Evolutionary conservation across 1,140 invertebrate genomes (phyloP).

Genomic region (Asobara japonica): DNA sequence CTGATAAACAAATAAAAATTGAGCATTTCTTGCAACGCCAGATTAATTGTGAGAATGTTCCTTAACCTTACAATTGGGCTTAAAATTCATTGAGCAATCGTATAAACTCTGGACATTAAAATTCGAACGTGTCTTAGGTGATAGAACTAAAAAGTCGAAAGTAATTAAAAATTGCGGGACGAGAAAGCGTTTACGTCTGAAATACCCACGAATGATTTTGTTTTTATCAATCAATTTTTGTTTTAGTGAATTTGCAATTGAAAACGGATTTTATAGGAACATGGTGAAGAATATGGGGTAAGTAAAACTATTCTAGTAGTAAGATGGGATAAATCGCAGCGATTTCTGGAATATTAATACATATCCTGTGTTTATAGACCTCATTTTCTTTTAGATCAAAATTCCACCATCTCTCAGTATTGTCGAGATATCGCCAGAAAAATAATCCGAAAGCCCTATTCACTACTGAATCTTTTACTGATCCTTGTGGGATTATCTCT

Average conservation of each 20-base stretch:
- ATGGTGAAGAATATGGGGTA: neutral
- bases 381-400: too few species aligned
- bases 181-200: conserved; percentile 23
- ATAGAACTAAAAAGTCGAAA: conserved; percentile 12
- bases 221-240: neutral
- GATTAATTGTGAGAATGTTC: neutral
- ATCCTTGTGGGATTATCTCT: neutral
- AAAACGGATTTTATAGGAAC: neutral
- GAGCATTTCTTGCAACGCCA: neutral
- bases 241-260: conserved; percentile 11
- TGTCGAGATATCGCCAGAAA: neutral
- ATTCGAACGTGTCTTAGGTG: conserved; percentile 20
- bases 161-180: conserved; percentile 26
- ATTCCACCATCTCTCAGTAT: too few species aligned
- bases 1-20: too few species aligned
- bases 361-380: too few species aligned
- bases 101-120: conserved; percentile 8
- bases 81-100: neutral
- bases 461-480: neutral
- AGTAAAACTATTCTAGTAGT: neutral
- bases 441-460: neutral
- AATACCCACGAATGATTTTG: neutral
- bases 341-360: too few species aligned
- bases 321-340: too few species aligned
- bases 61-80: neutral